phyloP scores from a whole-genome alignment of 2,888 invertebrate genomes.

The Tridacna crocea region DNA sequence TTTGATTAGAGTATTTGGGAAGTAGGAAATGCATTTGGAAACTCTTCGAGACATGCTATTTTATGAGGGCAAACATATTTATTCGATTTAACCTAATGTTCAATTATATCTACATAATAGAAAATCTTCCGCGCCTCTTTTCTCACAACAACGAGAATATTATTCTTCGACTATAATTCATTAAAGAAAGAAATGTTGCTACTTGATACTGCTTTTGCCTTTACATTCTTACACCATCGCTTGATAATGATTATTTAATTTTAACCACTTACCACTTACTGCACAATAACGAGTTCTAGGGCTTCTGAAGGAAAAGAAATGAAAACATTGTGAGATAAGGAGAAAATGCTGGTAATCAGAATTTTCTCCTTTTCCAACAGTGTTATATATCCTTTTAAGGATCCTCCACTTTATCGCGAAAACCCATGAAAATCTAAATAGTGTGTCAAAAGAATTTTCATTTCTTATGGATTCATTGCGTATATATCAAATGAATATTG shows the following conservation, averaged over 20 bases:
- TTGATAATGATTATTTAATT: neutral
- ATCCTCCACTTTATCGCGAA: neutral
- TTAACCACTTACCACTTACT: neutral
- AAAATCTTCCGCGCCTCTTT: neutral
- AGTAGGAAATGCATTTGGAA: constrained; percentile 28
- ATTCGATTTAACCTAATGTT: constrained; percentile 18
- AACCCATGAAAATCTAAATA: no score
- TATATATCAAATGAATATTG: no score
- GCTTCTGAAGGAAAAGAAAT: neutral
- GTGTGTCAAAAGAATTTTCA: no score
- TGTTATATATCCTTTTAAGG: neutral
- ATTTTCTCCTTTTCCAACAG: neutral
- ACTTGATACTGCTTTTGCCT: neutral
- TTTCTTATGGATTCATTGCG: no score
- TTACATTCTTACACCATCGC: neutral
- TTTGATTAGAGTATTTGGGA: constrained; percentile 16
- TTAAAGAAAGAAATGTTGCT: neutral
- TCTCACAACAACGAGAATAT: constrained; percentile 10
- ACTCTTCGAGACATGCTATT: constrained; percentile 22
- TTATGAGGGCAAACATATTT: constrained; percentile 23
- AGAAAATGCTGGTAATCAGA: neutral
- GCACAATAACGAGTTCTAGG: neutral
- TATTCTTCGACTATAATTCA: neutral
- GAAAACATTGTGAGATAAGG: neutral
- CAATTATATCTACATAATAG: constrained; percentile 13